phyloP scores from a whole-genome alignment of 2,797 vertebrate genomes.

The Tenualosa thibaudeaui region DNA sequence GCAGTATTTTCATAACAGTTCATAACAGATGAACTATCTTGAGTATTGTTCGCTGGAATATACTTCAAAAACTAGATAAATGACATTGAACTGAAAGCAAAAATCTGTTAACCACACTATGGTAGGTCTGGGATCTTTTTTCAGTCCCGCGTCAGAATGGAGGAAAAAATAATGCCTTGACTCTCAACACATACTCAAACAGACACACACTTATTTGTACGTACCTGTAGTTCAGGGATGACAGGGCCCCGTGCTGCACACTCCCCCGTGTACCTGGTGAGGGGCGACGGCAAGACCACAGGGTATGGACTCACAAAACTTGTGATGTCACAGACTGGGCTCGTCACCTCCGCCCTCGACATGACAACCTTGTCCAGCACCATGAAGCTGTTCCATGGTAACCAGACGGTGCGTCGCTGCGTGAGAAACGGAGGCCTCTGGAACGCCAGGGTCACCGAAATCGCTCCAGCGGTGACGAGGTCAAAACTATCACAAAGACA shows the following conservation, averaged over 20 bases:
- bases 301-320: conserved; percentile 88
- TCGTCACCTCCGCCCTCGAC: conserved; percentile 77
- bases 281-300: conserved; percentile 88
- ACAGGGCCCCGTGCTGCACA: conserved; percentile 87
- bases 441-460: conserved; percentile 88
- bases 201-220: neutral
- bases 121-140: too few relatives aligned
- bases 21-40: too few relatives aligned
- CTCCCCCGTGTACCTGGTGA: conserved; percentile 87
- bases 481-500: conserved; percentile 81
- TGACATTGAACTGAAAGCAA: too few relatives aligned
- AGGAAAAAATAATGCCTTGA: too few relatives aligned
- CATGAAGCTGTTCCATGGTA: conserved; percentile 93
- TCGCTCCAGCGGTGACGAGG: conserved; percentile 89
- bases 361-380: conserved; percentile 91
- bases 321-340: conserved; percentile 83
- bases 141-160: too few relatives aligned
- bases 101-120: too few relatives aligned
- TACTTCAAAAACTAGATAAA: too few relatives aligned
- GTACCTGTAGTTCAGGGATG: conserved; percentile 93
- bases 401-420: conserved; percentile 89
- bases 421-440: conserved; percentile 91
- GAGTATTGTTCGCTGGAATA: too few relatives aligned
- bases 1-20: too few relatives aligned
- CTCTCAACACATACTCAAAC: too few relatives aligned